Conservation (phyloP, 64 coral and sea anemone genomes). For the Porites lutea region DNA sequence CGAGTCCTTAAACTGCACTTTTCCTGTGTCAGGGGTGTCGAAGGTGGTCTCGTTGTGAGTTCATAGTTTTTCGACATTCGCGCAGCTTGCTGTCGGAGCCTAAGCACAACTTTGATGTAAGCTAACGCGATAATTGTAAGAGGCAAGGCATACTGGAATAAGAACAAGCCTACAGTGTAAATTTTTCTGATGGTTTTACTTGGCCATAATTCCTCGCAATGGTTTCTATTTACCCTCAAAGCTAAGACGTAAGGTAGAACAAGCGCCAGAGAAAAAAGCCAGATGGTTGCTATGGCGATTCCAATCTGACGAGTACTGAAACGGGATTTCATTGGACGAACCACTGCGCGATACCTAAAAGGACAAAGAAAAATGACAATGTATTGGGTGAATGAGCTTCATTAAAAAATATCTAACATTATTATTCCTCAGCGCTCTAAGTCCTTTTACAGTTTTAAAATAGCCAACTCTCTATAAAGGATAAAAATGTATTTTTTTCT, state of each 20-base stretch:
- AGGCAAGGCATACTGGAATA: conserved; percentile 56
- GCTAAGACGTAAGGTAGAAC: conserved; percentile 71
- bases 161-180: conserved; percentile 60
- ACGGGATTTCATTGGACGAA: conserved; percentile 59
- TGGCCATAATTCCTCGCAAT: conserved; percentile 53
- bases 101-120: conserved; percentile 10
- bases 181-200: conserved; percentile 22
- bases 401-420: too few species aligned
- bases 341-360: conserved; percentile 69
- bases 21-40: neutral
- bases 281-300: conserved; percentile 43
- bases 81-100: neutral
- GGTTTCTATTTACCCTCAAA: conserved; percentile 6
- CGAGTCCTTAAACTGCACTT: neutral
- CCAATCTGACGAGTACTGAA: conserved; percentile 61
- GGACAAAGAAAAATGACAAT: neutral
- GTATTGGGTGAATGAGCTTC: too few species aligned
- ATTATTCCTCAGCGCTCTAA: too few species aligned
- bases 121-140: conserved; percentile 29
- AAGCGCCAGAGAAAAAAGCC: conserved; percentile 60
- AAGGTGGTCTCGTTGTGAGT: neutral
- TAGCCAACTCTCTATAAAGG: too few species aligned
- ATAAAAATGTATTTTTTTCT: too few species aligned
- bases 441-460: too few species aligned
- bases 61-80: conserved; percentile 30